Evolutionary conservation across 92 coral and sea anemone genomes (phyloP).

Genomic region (Meandrina meandrites): DNA sequence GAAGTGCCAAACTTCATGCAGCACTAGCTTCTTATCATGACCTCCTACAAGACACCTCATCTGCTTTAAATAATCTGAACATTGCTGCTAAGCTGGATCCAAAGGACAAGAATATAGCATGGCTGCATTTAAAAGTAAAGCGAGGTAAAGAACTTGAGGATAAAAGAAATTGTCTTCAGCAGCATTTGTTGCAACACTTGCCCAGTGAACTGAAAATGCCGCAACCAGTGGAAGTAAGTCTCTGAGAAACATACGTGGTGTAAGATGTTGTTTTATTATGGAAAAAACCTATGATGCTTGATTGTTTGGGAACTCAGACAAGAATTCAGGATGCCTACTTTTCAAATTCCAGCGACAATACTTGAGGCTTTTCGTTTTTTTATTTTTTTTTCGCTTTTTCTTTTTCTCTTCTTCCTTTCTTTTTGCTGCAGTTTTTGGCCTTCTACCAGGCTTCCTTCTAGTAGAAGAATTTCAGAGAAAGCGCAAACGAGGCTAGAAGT

Average conservation of each 20-base stretch:
- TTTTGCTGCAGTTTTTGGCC: no score
- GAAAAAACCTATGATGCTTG: no score
- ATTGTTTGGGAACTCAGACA: no score
- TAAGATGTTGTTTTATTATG: neutral
- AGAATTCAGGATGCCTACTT: no score
- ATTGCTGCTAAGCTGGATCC: conserved; percentile 63
- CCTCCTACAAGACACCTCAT: conserved; percentile 43
- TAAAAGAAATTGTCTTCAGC: conserved; percentile 34
- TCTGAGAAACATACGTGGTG: neutral
- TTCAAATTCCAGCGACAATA: no score
- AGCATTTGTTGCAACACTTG: neutral
- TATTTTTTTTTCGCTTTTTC: no score
- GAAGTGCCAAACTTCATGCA: conserved; percentile 58
- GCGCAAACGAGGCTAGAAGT: no score
- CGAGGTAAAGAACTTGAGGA: conserved; percentile 54
- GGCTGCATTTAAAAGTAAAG: conserved; percentile 64
- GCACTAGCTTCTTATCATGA: conserved; percentile 61
- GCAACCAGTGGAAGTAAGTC: conserved; percentile 49
- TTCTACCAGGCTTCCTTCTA: no score
- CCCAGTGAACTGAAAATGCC: conserved; percentile 43
- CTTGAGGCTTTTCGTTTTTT: no score
- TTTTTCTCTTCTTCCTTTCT: no score
- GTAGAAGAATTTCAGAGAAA: no score
- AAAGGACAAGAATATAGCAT: conserved; percentile 51
- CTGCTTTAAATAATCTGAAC: conserved; percentile 47